Evolutionary conservation across 1,140 invertebrate species (phyloP).

Genomic region (Drosophila sulfurigaster): DNA sequence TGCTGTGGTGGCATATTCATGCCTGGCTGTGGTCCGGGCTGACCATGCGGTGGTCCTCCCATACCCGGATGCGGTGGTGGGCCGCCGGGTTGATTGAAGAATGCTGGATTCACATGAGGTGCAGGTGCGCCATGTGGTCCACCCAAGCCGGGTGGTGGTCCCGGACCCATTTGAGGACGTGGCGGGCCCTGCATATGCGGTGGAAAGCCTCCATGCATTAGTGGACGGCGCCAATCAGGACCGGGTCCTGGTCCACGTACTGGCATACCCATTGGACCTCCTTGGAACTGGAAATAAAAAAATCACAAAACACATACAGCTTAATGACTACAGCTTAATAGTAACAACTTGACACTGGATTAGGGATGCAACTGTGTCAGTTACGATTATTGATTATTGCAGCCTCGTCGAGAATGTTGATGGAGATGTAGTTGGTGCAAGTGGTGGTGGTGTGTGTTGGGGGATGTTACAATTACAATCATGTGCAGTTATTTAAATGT

Average conservation of each 20-base stretch:
- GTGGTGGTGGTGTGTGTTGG: slow-evolving; percentile 18
- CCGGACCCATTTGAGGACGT: slow-evolving; percentile 86
- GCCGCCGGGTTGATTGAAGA: slow-evolving; percentile 92
- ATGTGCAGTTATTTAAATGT: slow-evolving; percentile 67
- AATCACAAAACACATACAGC: slow-evolving; percentile 14
- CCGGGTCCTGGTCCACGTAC: slow-evolving; percentile 87
- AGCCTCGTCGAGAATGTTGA: slow-evolving; percentile 23
- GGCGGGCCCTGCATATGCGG: slow-evolving; percentile 91
- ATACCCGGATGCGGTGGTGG: slow-evolving; percentile 88
- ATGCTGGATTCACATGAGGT: slow-evolving; percentile 98
- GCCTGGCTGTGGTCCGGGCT: slow-evolving; percentile 87
- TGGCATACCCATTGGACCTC: slow-evolving; percentile 89
- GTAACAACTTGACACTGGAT: not conserved
- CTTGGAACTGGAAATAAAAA: slow-evolving; percentile 86
- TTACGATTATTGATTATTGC: not conserved
- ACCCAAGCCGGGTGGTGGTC: slow-evolving; percentile 86
- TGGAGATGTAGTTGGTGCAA: slow-evolving; percentile 13
- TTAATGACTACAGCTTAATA: slow-evolving; percentile 21
- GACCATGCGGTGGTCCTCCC: slow-evolving; percentile 87
- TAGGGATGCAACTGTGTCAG: slow-evolving; percentile 13
- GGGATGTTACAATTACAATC: slow-evolving; percentile 48
- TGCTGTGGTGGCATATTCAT: slow-evolving; percentile 86
- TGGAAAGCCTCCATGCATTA: slow-evolving; percentile 87
- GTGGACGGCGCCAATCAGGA: slow-evolving; percentile 92
- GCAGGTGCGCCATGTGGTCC: slow-evolving; percentile 90